Base-by-base conservation (phyloP, 2,888 invertebrate species). In the Pollenia amentaria region DNA sequence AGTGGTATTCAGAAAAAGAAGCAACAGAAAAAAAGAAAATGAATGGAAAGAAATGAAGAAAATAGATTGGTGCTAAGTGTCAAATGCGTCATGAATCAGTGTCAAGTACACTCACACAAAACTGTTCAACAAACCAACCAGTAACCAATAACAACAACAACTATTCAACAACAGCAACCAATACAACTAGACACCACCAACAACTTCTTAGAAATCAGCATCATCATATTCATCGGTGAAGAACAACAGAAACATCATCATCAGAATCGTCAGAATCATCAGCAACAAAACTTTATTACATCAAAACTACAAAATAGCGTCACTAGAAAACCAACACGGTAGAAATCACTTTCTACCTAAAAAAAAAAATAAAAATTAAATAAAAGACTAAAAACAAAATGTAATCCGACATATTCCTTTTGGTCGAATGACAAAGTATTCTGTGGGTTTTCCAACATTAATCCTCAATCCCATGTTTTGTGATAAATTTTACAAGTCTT, bases 61-160 rank as follows among this genome's bases (percentile, higher is more conserved):
- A 72, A 83, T 83, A 53, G 79, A 83, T 80, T 70, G 86, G 83
- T 79, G 79, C 86, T 70, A 80, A 86, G 86, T 83, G 86, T 86
- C 86, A 86, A 86, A 83, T 79, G 86, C 86, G 79, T 83, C 86
- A 86, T 86, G 86, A 86, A 86, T 86, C 86, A 86, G 83, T 86
- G 86, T 86, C 86, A 83, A 86, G 83, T 83, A 76, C 86, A 86
- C 79, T 86, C 79, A 44, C 65, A 80, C 69, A 77, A 46, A 73
- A 77, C 53, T 70, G 76, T 82, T 82, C 38, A 76, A 77, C 55
- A 83, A 76, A 72, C 69, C 70, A 70, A 51, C 70, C 44, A 64
- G 21, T 38, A 77, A 65, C 70, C 70, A 83, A 29, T 29, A 29
- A 29, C 29, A 6, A 29, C 29, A 29, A 29, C 29, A 73, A 77